Evolutionary conservation across 2,888 invertebrate species (phyloP).

Genomic region (Brenthis ino): DNA sequence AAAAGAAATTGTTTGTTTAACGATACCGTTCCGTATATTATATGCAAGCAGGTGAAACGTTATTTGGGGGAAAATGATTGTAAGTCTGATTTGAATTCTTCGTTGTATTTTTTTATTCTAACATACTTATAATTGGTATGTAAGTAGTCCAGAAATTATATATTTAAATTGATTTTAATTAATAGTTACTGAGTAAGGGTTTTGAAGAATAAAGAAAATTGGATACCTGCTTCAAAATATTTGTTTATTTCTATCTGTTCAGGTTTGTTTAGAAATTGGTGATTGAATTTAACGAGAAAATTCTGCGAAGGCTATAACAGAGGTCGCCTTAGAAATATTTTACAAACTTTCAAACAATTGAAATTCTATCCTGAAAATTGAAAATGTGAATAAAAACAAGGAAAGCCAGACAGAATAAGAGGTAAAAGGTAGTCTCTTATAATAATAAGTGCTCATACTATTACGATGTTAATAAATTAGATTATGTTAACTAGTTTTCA

Average conservation of each 20-base stretch:
- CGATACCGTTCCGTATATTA: constrained; percentile 25
- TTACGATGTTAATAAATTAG: constrained; percentile 17
- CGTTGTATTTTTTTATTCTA: not conserved
- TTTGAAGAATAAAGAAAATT: too few relatives aligned
- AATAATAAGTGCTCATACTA: not conserved
- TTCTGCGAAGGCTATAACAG: too few relatives aligned
- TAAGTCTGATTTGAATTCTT: not conserved
- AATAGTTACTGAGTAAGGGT: too few relatives aligned
- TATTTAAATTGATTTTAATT: too few relatives aligned
- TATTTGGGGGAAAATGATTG: constrained; percentile 17
- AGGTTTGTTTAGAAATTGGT: too few relatives aligned
- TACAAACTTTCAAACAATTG: too few relatives aligned
- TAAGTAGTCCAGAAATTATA: too few relatives aligned
- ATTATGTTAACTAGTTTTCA: constrained; percentile 17
- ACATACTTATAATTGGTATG: not conserved
- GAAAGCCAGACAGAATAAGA: not conserved
- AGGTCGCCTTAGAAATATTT: too few relatives aligned
- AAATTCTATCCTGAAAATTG: not conserved
- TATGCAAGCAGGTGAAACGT: constrained; percentile 15
- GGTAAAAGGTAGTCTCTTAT: not conserved
- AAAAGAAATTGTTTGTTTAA: constrained; percentile 54
- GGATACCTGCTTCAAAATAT: too few relatives aligned
- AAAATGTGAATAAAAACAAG: not conserved
- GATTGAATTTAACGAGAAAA: too few relatives aligned
- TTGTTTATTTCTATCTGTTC: too few relatives aligned